Percentiles rank a stretch among this genome's conserved stretches.
Conservation (phyloP, 2,797 vertebrate species). For the Cyclura pinguis region DNA sequence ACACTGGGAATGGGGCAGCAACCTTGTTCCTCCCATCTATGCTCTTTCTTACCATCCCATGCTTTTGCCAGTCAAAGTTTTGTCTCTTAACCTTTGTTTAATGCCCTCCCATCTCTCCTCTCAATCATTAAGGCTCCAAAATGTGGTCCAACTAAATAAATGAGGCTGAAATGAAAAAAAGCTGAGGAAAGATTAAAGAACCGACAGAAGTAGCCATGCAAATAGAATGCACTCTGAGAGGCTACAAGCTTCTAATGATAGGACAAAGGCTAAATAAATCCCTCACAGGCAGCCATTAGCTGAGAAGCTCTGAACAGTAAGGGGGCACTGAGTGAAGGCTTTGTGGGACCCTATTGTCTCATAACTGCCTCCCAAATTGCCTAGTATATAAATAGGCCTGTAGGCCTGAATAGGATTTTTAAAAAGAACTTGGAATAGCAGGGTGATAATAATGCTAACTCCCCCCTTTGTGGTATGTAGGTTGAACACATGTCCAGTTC, state of each 20-base stretch:
- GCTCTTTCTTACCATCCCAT: background rate
- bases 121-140: constrained; percentile 65
- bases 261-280: constrained; percentile 60
- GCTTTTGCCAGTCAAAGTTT: constrained; percentile 38
- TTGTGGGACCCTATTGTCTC: background rate
- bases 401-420: background rate
- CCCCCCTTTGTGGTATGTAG: background rate
- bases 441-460: background rate
- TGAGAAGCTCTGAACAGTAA: constrained; percentile 32
- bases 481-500: background rate
- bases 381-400: background rate
- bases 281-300: constrained; percentile 43
- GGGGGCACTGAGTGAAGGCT: background rate
- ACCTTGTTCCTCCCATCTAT: background rate
- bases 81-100: constrained; percentile 59
- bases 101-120: constrained; percentile 54
- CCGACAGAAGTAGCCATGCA: constrained; percentile 58
- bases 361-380: background rate
- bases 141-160: constrained; percentile 69
- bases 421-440: background rate
- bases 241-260: constrained; percentile 50
- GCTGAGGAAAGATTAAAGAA: constrained; percentile 65
- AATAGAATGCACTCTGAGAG: constrained; percentile 49
- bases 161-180: constrained; percentile 54
- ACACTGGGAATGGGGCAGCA: background rate